A percentile compares a stretch with the other conserved stretches of the same genome.
phyloP scores from a whole-genome alignment of 2,113 vertebrate genomes.

The Ascaphus truei region DNA sequence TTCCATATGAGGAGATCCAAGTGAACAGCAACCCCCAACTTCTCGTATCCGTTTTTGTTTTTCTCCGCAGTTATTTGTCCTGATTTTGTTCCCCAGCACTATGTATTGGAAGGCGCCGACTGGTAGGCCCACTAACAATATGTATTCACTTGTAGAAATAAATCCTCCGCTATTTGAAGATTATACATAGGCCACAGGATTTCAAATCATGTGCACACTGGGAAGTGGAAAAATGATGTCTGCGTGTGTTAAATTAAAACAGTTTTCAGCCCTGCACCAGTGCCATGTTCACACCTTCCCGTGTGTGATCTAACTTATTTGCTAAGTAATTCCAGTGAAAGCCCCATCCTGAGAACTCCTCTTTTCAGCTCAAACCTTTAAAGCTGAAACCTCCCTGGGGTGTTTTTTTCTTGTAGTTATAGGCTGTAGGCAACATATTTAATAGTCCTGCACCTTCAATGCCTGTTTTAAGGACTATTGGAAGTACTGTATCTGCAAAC shows the following conservation, averaged over 20 bases:
- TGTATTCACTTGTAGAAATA: background rate
- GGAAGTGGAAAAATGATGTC: background rate
- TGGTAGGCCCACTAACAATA: too few relatives aligned
- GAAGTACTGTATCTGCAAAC: background rate
- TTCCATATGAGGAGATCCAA: too few relatives aligned
- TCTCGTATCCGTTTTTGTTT: too few relatives aligned
- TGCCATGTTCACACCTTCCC: background rate
- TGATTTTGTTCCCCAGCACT: background rate
- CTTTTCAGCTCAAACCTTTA: background rate
- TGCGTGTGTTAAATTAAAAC: conserved; percentile 4
- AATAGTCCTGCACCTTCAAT: background rate
- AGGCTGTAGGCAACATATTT: background rate
- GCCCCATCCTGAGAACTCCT: background rate
- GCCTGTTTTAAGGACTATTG: background rate
- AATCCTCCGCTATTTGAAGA: background rate
- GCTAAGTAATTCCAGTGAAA: background rate
- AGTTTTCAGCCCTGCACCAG: background rate
- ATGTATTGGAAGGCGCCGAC: too few relatives aligned
- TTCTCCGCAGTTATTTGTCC: too few relatives aligned
- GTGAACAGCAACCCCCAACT: too few relatives aligned
- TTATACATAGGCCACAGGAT: background rate
- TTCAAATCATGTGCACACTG: background rate
- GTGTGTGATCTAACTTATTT: background rate
- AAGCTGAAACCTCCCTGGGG: background rate
- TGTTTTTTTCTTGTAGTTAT: background rate